Base-by-base conservation (phyloP, 1,140 invertebrate species). In the Papilio polyxenes region DNA sequence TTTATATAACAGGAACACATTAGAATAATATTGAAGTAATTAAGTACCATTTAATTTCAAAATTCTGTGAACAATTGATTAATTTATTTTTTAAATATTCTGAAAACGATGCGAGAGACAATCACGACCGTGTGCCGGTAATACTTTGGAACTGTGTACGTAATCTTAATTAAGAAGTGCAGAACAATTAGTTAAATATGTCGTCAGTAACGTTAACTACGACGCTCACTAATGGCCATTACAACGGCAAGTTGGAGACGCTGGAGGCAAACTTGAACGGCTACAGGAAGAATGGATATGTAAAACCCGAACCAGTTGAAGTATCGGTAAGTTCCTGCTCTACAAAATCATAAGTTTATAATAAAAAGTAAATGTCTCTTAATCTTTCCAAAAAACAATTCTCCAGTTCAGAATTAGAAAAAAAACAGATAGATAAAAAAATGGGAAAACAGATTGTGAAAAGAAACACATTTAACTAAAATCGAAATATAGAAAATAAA, bases 151-250 rank as follows among this genome's bases (percentile, higher is more conserved):
- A 80, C 74, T 72, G 75, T 83, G 75, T 79, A 80, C 78, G 78
- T 80, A 65, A 80, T 44, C 37, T 77, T 83, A 83, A 81, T 83
- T 83, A 83, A 82, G 72, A 78, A 82, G 72, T 80, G 59, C 65
- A 82, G 81, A 72, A 87, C 76, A 84, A 85, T 85, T 84, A 76
- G 80, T 88, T 84, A 23, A 90, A 85, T 84, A 93, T 93, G 92
- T 91, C 92, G 86, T 84, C 92, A 49, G 76, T 92, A 80, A 93
- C 91, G n/a, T 85, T 92, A 85, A 93, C 92, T 13, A 92, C 92
- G 15, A 92, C 91, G n/a, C 84, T 93, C 48, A 91, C 89, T 7
- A 92, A 92, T 78, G 93, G 90, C 59, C 90, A 91, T 80, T 87
- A 88, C 23, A 93, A 92, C 81, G 90, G 90, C 13, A 91, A 91